A percentile compares a stretch with the other conserved stretches of the same genome.
These are phyloP conservation scores for Alces alces DNA, from an alignment of 2,113 vertebrate species.

Conservation along the genomic window DNA sequence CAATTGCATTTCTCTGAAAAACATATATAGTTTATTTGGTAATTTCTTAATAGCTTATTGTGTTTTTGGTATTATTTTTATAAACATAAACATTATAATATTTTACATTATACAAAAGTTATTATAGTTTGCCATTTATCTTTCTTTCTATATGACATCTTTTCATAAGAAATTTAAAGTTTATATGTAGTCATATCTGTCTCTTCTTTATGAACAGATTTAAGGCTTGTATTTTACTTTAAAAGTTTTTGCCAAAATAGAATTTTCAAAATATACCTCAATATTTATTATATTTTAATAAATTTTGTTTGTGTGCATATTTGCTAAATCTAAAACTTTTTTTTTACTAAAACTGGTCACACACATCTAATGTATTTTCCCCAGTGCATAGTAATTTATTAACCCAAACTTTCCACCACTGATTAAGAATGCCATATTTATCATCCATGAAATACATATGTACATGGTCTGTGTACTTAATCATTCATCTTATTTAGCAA, in stretches of 20 bases:
- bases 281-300: not conserved
- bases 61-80: not conserved
- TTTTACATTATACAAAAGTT: not conserved
- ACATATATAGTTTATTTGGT: not conserved
- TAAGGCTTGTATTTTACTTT: not conserved
- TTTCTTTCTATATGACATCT: not conserved
- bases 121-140: not conserved
- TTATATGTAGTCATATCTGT: not conserved
- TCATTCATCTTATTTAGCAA: not conserved
- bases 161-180: not conserved
- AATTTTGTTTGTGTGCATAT: not conserved
- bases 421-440: not conserved
- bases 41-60: not conserved
- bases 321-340: not conserved
- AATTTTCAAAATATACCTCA: not conserved
- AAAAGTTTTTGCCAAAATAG: not conserved
- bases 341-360: not conserved
- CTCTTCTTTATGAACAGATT: not conserved
- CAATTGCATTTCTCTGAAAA: not conserved
- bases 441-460: not conserved
- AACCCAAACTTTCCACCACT: not conserved
- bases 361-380: not conserved
- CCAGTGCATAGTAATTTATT: not conserved
- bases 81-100: not conserved
- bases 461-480: not conserved